These are phyloP conservation scores for Hippocampus barbouri DNA, from an alignment of 2,113 vertebrate genomes.

Conservation along the genomic window DNA sequence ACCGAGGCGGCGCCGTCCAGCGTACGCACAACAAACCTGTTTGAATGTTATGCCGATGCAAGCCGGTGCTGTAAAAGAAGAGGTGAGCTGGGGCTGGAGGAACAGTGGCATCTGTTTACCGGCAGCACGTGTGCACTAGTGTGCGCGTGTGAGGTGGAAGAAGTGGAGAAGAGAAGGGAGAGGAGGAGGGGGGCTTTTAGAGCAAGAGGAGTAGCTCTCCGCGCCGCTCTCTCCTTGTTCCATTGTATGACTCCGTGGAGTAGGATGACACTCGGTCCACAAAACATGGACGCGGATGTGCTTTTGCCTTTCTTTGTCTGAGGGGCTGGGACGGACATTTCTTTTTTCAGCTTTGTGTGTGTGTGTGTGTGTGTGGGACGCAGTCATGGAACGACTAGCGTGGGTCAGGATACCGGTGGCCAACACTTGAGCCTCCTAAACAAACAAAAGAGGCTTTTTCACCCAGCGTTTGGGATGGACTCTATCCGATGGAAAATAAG, in stretches of 20 bases:
- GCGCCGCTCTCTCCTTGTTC: conserved; percentile 70
- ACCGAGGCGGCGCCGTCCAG: conserved; percentile 11
- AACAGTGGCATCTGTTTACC: conserved; percentile 69
- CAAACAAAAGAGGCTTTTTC: conserved; percentile 60
- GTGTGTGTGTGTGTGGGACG: conserved; percentile 36
- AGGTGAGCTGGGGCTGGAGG: background rate
- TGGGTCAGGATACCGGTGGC: conserved; percentile 73
- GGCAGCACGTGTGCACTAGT: conserved; percentile 72
- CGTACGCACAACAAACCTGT: background rate
- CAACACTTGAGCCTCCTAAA: conserved; percentile 69
- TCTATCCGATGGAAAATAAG: conserved; percentile 76
- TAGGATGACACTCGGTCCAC: conserved; percentile 54
- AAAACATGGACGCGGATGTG: conserved; percentile 25
- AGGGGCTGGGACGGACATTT: conserved; percentile 34
- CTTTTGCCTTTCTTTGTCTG: conserved; percentile 20
- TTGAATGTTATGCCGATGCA: background rate
- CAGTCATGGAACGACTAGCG: conserved; percentile 58
- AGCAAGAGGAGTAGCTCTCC: conserved; percentile 55
- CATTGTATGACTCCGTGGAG: conserved; percentile 68
- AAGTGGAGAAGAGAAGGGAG: conserved; percentile 51
- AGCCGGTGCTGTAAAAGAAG: background rate
- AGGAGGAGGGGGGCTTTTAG: conserved; percentile 62
- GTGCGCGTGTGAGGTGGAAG: conserved; percentile 53
- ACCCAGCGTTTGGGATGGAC: conserved; percentile 49
- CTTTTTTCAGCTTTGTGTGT: background rate